Conservation (phyloP, 2,113 vertebrate genomes). For the Penelope pileata region DNA sequence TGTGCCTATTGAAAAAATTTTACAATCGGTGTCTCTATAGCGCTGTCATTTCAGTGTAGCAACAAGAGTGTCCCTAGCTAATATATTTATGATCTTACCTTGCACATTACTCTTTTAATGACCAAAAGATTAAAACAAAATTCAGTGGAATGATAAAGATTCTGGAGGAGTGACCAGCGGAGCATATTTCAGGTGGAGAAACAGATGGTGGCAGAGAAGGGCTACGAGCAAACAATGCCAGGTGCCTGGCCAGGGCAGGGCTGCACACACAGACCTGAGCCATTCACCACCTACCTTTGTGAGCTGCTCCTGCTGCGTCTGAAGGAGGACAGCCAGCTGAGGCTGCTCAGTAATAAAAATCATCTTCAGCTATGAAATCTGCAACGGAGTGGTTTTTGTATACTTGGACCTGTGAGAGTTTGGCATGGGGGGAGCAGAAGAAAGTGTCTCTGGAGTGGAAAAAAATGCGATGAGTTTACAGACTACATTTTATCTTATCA, state of each 20-base stretch:
- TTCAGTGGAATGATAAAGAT: neutral
- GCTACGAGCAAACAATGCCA: too few relatives aligned
- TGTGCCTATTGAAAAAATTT: neutral
- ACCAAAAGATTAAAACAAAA: neutral
- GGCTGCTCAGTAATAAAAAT: neutral
- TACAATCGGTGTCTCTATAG: neutral
- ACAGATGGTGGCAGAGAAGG: neutral
- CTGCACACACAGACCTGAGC: accelerated
- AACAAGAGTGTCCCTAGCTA: neutral
- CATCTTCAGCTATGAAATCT: neutral
- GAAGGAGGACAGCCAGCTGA: neutral
- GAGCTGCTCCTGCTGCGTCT: neutral
- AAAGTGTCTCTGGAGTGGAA: neutral
- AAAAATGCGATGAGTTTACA: neutral
- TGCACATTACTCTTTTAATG: neutral
- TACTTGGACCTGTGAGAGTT: neutral
- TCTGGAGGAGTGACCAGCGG: neutral
- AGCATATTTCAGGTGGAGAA: neutral
- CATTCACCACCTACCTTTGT: too few relatives aligned
- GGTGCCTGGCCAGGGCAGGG: neutral
- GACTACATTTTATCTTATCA: neutral
- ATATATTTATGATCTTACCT: neutral
- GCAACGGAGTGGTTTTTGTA: neutral
- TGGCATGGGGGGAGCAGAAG: neutral
- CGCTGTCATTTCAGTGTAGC: neutral